Base-by-base conservation (phyloP, 2,888 invertebrate species). In the Siphonodentalium dalli region DNA sequence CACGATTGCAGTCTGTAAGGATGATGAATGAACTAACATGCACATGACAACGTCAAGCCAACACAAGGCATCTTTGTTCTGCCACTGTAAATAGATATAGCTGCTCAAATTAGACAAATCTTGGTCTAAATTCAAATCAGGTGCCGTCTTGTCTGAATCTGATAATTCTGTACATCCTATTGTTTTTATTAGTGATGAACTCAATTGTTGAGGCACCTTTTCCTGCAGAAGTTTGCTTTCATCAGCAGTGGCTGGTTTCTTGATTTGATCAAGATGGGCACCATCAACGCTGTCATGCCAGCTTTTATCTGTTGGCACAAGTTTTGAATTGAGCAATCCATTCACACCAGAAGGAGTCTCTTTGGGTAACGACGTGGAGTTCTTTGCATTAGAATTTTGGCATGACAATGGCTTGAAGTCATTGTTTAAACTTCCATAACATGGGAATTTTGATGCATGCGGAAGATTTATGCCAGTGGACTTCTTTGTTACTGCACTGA, bases 1-100 rank as follows among this genome's bases (percentile, higher is more conserved):
- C n/a, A n/a, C n/a, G n/a, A n/a, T n/a, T n/a, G n/a, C n/a, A n/a
- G n/a, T n/a, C n/a, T 58, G 56, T 27, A 72, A 21, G 5, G 66
- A 59, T 45, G 59, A 55, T 41, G 69, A 69, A 47, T 78, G 74
- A 9, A 72, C 75, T 6, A 75, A 43, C 26, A 77, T 56, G 43
- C 71, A 70, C 18, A 78, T 58, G 3, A 77, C 62, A 1, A 78
- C 77, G 60, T 79, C 78, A 39, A 79, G 61, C 79, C 79, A 79
- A 53, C 79, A 79, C 31, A 79, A 60, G 5, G 77, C 75, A 44
- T 78, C 78, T 34, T 66, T 63, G 46, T 79, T 79, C 49, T 65
- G 65, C 79, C 79, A 79, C 53, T 78, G 79, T 26, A 71, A 61
- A 57, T 66, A 73, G 33, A 51, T 23, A 20, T 27, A 6, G 7